phyloP scores from a whole-genome alignment of 2,888 invertebrate genomes.

The Zele albiditarsus region DNA sequence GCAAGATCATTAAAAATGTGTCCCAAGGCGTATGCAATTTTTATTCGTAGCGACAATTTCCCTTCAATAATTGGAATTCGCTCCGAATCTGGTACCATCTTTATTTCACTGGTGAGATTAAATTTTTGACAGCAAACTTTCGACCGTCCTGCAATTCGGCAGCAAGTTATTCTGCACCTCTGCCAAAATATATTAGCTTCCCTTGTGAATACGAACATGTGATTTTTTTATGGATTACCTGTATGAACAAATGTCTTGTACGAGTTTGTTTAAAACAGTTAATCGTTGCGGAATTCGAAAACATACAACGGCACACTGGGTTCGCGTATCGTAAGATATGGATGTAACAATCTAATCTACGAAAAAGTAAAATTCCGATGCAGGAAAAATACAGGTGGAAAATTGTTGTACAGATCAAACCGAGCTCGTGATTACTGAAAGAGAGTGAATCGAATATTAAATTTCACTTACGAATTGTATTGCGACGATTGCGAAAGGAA shows the following conservation, averaged over 20 bases:
- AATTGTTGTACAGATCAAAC: no score
- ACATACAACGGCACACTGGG: not conserved
- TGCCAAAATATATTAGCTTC: not conserved
- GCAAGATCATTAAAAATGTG: conserved; percentile 74
- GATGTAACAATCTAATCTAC: not conserved
- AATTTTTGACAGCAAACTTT: conserved; percentile 6
- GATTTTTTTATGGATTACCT: not conserved
- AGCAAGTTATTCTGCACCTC: not conserved
- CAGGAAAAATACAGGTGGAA: not conserved
- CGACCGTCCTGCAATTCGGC: no score
- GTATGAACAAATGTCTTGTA: not conserved
- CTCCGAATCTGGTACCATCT: conserved; percentile 53
- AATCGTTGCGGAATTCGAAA: not conserved
- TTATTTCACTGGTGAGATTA: not conserved
- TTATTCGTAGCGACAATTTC: conserved; percentile 58
- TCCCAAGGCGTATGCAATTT: conserved; percentile 70
- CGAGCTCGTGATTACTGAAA: not conserved
- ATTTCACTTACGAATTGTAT: not conserved
- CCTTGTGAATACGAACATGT: not conserved
- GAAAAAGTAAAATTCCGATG: not conserved
- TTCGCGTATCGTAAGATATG: not conserved
- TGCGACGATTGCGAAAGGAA: no score
- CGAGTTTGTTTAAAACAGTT: not conserved
- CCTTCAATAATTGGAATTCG: conserved; percentile 58
- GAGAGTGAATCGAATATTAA: not conserved